A percentile compares a stretch with the other conserved stretches of the same genome.
Conservation (phyloP, 2,888 invertebrate genomes). For the Phalangium opilio region DNA sequence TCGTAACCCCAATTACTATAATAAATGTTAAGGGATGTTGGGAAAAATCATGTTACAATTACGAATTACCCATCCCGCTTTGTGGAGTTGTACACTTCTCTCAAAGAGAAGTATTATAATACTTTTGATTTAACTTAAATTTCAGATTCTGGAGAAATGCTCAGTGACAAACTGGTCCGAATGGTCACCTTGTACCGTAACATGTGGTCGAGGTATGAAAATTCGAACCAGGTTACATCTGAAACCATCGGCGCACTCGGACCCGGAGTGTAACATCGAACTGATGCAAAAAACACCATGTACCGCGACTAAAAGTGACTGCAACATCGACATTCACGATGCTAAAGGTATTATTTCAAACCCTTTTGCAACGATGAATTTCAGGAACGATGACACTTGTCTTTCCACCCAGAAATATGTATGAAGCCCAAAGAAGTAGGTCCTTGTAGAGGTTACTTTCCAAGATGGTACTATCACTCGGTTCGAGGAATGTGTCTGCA, state of each 20-base stretch:
- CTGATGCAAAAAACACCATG: constrained; percentile 55
- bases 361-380: constrained; percentile 19
- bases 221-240: constrained; percentile 52
- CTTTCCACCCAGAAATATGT: constrained; percentile 54
- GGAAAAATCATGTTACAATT: too few relatives aligned
- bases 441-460: constrained; percentile 72
- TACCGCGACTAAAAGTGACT: constrained; percentile 38
- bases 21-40: too few relatives aligned
- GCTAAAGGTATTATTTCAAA: constrained; percentile 72
- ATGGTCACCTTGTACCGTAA: constrained; percentile 64
- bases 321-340: constrained; percentile 37
- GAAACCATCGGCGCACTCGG: constrained; percentile 52
- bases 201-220: constrained; percentile 58
- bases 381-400: neutral
- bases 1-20: too few relatives aligned
- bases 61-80: too few relatives aligned
- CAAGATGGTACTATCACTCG: constrained; percentile 72
- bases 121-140: neutral
- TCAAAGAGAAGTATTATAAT: too few relatives aligned
- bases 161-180: constrained; percentile 54
- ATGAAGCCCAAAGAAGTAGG: constrained; percentile 60
- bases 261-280: constrained; percentile 48
- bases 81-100: too few relatives aligned
- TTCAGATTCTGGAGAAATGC: constrained; percentile 37
- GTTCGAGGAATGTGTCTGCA: constrained; percentile 53